phyloP scores from a whole-genome alignment of 1,140 invertebrate genomes.

The Zaprionus tsacasi region DNA sequence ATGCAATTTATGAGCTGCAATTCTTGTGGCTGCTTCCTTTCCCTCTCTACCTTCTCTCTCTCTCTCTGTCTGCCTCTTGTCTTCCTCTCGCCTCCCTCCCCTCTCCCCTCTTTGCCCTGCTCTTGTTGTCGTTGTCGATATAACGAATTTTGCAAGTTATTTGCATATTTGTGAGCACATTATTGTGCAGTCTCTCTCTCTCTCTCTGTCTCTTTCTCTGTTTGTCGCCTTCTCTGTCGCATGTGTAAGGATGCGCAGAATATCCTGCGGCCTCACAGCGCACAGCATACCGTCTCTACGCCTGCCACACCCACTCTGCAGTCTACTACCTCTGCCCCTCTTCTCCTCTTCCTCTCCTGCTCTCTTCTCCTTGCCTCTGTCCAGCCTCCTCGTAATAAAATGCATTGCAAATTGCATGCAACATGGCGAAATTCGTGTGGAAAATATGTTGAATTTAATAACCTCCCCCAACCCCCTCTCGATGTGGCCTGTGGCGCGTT shows the following conservation, averaged over 20 bases:
- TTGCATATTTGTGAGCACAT: slow-evolving; percentile 70
- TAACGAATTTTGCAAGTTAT: slow-evolving; percentile 69
- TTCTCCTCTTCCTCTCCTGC: neutral
- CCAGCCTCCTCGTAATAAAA: slow-evolving; percentile 49
- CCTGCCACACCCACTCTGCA: neutral
- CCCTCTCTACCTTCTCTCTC: neutral
- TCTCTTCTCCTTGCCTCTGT: neutral
- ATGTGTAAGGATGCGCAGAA: slow-evolving; percentile 74
- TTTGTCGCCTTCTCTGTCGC: slow-evolving; percentile 8
- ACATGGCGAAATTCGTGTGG: slow-evolving; percentile 56
- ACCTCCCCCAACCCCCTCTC: slow-evolving; percentile 9
- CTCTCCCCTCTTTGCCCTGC: no score
- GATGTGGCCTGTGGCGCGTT: slow-evolving; percentile 23
- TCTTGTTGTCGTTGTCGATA: slow-evolving; percentile 40
- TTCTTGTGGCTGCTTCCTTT: slow-evolving; percentile 33
- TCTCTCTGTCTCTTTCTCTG: neutral
- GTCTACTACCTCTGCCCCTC: neutral
- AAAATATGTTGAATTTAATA: slow-evolving; percentile 53
- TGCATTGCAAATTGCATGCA: slow-evolving; percentile 61
- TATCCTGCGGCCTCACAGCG: slow-evolving; percentile 68
- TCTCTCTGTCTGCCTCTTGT: neutral
- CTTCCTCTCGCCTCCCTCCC: neutral
- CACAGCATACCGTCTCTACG: slow-evolving; percentile 16
- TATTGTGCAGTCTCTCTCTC: slow-evolving; percentile 25
- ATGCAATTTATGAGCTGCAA: slow-evolving; percentile 54